phyloP scores from a whole-genome alignment of 2,113 vertebrate genomes.

The Sterna hirundo region DNA sequence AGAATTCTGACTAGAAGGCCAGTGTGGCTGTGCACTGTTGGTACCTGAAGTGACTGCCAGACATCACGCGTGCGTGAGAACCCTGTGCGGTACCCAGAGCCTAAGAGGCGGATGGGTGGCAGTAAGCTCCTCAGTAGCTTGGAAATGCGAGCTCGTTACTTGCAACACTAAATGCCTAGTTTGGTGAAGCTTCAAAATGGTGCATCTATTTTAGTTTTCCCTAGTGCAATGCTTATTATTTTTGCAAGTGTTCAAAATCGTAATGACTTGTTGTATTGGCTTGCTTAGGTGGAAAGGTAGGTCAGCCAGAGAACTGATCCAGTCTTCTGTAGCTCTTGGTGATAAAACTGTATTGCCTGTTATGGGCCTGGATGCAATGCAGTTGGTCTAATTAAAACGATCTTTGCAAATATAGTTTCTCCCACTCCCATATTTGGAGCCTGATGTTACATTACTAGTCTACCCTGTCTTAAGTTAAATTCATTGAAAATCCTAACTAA shows the following conservation, averaged over 20 bases:
- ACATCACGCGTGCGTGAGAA: rapidly evolving
- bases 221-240: neutral
- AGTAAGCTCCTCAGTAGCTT: neutral
- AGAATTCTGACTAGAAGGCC: neutral
- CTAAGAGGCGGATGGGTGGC: neutral
- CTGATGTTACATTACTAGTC: neutral
- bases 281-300: neutral
- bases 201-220: neutral
- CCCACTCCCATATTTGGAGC: neutral
- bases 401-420: neutral
- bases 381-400: neutral
- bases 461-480: neutral
- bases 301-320: neutral
- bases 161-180: neutral
- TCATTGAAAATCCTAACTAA: neutral
- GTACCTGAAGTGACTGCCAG: neutral
- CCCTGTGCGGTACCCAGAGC: rapidly evolving
- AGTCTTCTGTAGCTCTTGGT: neutral
- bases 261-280: neutral
- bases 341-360: neutral
- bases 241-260: neutral
- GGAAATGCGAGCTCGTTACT: neutral
- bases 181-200: neutral
- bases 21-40: neutral
- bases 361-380: neutral